phyloP scores from a whole-genome alignment of 2,113 vertebrate species.

The Nyctereutes procyonoides region DNA sequence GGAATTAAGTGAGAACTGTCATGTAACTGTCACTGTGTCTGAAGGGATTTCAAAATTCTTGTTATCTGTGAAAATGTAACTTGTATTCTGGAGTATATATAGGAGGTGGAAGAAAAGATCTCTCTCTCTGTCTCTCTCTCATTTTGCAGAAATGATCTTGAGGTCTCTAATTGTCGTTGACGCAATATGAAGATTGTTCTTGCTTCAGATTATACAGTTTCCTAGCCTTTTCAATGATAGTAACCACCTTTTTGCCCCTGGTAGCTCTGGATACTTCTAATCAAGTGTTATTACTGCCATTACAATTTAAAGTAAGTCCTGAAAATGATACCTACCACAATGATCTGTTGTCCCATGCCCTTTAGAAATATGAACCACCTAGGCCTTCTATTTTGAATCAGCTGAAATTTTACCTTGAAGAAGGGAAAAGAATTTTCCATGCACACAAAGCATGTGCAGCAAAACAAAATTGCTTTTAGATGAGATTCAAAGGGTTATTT shows the following conservation, averaged over 20 bases:
- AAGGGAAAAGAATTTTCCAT: slow-evolving; percentile 54
- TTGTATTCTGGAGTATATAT: neutral
- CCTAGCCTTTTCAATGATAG: neutral
- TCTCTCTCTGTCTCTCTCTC: neutral
- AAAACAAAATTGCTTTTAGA: slow-evolving; percentile 71
- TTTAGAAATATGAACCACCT: slow-evolving; percentile 41
- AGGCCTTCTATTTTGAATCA: slow-evolving; percentile 68
- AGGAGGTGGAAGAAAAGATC: neutral
- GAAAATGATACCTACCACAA: slow-evolving; percentile 36
- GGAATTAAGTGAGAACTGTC: slow-evolving; percentile 14
- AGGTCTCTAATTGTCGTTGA: neutral
- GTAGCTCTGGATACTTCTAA: neutral
- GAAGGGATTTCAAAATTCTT: slow-evolving; percentile 28
- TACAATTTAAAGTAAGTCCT: slow-evolving; percentile 9
- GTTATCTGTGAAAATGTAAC: slow-evolving; percentile 1
- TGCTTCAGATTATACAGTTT: neutral
- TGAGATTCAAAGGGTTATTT: slow-evolving; percentile 63
- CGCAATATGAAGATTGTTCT: neutral
- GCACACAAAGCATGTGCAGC: slow-evolving; percentile 26
- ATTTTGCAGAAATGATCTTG: neutral
- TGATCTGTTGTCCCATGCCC: slow-evolving; percentile 3
- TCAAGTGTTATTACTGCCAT: neutral
- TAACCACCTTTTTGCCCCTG: neutral
- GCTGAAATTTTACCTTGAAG: slow-evolving; percentile 66
- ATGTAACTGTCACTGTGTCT: slow-evolving; percentile 5